phyloP scores from a whole-genome alignment of 2,113 vertebrate species.

The Phasianus colchicus region DNA sequence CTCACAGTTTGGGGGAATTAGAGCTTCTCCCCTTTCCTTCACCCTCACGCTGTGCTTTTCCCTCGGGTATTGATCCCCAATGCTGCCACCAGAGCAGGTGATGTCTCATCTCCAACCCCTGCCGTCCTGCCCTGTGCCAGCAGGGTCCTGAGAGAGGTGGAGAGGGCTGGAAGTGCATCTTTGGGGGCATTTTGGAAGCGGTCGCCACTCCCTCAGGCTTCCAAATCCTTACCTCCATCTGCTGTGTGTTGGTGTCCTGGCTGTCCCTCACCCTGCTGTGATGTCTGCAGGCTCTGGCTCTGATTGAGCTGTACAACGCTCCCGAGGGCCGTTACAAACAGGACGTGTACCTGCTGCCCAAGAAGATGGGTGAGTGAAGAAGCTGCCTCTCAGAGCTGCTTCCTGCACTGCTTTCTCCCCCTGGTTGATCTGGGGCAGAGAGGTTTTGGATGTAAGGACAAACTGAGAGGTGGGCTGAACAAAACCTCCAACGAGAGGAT shows the following conservation, averaged over 20 bases:
- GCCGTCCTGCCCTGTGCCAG: background rate
- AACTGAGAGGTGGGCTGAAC: background rate
- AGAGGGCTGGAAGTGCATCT: background rate
- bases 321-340: slow-evolving; percentile 97
- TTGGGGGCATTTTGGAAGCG: background rate
- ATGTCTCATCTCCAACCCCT: background rate
- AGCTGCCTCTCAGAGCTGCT: background rate
- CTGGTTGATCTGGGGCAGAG: accelerated
- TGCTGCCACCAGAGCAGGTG: background rate
- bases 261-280: background rate
- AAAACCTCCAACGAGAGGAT: background rate
- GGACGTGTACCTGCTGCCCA: slow-evolving; percentile 97
- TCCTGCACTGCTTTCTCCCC: background rate
- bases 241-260: background rate
- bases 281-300: slow-evolving; percentile 87
- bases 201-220: background rate
- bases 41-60: accelerated
- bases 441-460: background rate
- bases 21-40: background rate
- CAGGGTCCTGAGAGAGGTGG: background rate
- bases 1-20: background rate
- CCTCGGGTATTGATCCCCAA: background rate
- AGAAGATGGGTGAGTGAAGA: slow-evolving; percentile 93
- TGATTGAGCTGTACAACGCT: slow-evolving; percentile 97
- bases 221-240: background rate